Percentiles rank a stretch among this genome's conserved stretches.
Conservation (phyloP, 2,888 invertebrate genomes). For the Agrochola lychnidis region DNA sequence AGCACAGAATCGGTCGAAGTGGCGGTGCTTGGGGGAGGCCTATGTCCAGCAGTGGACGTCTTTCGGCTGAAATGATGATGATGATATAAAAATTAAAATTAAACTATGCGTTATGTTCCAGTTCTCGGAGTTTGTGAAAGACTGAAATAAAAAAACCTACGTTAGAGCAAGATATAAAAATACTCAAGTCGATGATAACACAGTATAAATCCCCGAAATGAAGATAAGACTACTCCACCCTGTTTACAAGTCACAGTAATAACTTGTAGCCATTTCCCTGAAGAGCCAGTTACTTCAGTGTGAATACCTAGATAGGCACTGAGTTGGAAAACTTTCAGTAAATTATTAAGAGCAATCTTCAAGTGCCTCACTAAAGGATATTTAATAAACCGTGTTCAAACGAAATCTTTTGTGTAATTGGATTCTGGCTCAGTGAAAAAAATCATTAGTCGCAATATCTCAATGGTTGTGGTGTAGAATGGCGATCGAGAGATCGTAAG, state of each 20-base stretch:
- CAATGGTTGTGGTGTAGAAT: not conserved
- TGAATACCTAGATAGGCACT: slow-evolving; percentile 43
- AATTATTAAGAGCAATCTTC: slow-evolving; percentile 36
- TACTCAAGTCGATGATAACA: not conserved
- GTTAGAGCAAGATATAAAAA: not conserved
- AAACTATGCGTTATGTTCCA: too few relatives aligned
- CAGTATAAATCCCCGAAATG: slow-evolving; percentile 1
- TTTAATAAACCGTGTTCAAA: slow-evolving; percentile 21
- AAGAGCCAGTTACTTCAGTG: slow-evolving; percentile 27
- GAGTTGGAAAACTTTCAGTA: slow-evolving; percentile 41
- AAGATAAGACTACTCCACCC: slow-evolving; percentile 2
- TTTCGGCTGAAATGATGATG: too few relatives aligned
- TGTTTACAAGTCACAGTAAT: slow-evolving; percentile 31
- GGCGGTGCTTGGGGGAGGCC: too few relatives aligned
- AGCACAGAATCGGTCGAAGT: too few relatives aligned
- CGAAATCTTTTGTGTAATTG: slow-evolving; percentile 5
- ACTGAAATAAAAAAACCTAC: not conserved
- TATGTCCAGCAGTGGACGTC: too few relatives aligned
- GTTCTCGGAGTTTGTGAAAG: too few relatives aligned
- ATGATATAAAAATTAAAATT: too few relatives aligned
- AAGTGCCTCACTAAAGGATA: slow-evolving; percentile 14
- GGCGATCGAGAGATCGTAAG: not conserved
- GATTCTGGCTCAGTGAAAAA: not conserved
- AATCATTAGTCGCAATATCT: not conserved
- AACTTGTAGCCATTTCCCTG: slow-evolving; percentile 27